These are phyloP conservation scores for Melanchra persicariae DNA, from an alignment of 2,888 invertebrate species.

Conservation along the genomic window DNA sequence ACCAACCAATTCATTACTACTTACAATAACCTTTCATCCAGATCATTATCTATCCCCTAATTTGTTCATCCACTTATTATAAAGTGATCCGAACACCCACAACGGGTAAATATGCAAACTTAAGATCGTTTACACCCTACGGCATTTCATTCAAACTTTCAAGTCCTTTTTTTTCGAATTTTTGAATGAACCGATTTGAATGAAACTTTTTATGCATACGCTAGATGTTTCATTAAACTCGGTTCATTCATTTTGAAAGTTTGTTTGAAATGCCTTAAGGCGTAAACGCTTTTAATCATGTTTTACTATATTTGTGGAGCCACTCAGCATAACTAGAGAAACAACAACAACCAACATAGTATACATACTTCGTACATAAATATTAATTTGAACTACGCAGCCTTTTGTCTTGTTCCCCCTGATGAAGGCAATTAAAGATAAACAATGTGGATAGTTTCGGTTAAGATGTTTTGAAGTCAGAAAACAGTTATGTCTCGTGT, in stretches of 20 bases:
- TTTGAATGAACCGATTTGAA: too few relatives aligned
- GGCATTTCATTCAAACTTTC: too few relatives aligned
- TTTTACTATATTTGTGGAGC: conserved; percentile 8
- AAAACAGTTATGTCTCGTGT: not conserved
- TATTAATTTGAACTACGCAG: conserved; percentile 34
- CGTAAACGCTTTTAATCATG: too few relatives aligned
- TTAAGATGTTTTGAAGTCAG: conserved; percentile 12
- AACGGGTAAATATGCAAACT: not conserved
- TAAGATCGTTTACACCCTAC: too few relatives aligned
- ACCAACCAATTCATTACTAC: not conserved
- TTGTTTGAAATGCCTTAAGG: too few relatives aligned
- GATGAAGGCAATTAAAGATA: conserved; percentile 32
- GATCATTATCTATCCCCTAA: not conserved
- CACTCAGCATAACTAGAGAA: conserved; percentile 12
- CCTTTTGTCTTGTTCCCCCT: conserved; percentile 10
- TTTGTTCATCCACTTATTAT: not conserved
- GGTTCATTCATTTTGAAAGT: too few relatives aligned
- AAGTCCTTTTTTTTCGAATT: too few relatives aligned
- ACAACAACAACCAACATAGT: conserved; percentile 17
- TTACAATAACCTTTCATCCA: not conserved
- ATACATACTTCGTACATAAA: conserved; percentile 7
- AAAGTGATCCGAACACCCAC: not conserved
- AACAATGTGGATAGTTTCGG: conserved; percentile 34
- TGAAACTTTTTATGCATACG: too few relatives aligned
- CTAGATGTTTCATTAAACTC: too few relatives aligned